Percentiles rank a stretch among this genome's conserved stretches.
These are phyloP conservation scores for Acleris sparsana DNA, from an alignment of 2,888 invertebrate genomes.

Conservation along the genomic window DNA sequence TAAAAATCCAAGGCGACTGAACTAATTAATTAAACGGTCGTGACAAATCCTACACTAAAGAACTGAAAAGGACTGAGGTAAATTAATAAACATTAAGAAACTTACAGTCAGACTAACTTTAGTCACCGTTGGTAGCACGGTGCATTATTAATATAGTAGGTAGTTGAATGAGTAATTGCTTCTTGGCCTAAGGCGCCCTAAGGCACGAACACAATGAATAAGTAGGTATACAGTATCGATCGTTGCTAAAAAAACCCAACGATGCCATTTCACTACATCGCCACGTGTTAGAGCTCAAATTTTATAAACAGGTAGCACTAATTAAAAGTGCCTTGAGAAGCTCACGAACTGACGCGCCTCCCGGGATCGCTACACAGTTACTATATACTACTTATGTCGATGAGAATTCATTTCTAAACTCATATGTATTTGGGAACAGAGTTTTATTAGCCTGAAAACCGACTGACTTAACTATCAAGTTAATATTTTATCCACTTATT, in stretches of 20 bases:
- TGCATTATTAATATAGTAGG: conserved; percentile 25
- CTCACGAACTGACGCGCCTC: neutral
- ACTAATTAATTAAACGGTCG: no score
- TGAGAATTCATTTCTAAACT: neutral
- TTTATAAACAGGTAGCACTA: conserved; percentile 27
- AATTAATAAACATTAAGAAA: neutral
- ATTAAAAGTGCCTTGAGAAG: conserved; percentile 17
- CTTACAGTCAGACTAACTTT: conserved; percentile 13
- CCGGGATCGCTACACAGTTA: neutral
- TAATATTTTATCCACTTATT: no score
- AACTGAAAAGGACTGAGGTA: no score
- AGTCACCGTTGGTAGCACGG: conserved; percentile 9
- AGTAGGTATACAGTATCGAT: conserved; percentile 13
- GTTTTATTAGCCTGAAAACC: no score
- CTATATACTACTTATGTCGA: neutral
- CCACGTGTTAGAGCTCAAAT: conserved; percentile 16
- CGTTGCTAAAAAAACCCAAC: conserved; percentile 25
- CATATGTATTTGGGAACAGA: no score
- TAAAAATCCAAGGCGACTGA: no score
- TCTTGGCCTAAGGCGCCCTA: conserved; percentile 6
- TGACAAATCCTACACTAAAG: no score
- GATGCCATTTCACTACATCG: conserved; percentile 20
- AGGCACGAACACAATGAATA: conserved; percentile 6
- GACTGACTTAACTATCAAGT: no score
- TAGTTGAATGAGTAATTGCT: conserved; percentile 22